Evolutionary conservation across 1,140 invertebrate genomes (phyloP), one percentile per base, ranked within the genome.

Genomic region (Papilio dardanus): DNA sequence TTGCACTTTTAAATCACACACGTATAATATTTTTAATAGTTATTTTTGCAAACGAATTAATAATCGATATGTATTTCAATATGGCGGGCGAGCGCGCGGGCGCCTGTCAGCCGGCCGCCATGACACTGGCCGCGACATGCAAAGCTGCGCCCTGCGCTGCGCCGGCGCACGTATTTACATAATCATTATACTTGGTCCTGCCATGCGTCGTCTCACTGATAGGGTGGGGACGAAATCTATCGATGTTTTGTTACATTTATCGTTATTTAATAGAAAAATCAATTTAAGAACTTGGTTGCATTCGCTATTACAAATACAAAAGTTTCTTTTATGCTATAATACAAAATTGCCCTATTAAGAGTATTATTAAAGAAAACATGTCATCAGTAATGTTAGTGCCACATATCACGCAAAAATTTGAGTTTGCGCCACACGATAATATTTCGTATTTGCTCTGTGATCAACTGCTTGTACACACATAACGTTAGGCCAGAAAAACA

Each of bases 111-210:
- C 68, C 79, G 80, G 83, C 77, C 83, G 86, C 85, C 87, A 88
- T 89, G 79, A 85, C 84, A 88, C 87, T 89, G 86, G 77, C 76
- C 78, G 54, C 54, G 24, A 86, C 84, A 88, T 86, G 86, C 84
- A 86, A 84, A 84, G 83, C 84, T 79, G 75, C 81, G 78, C 85
- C 77, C 83, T 87, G 86, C 84, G 76, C 81, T 87, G 86, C 84
- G 82, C 82, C 80, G 80, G 83, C 83, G 86, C 83, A 83, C 83
- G 81, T 83, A 87, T 87, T 88, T 88, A 88, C 86, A 88, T 89
- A 85, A 89, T 86, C 83, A 83, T 84, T 85, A 83, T 86, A 82
- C 80, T 83, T 81, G 78, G 81, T 84, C 82, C 86, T 86, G 82
- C 81, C 78, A 78, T 82, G 79, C 77, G 78, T 79, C 80, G 76